Percentiles rank a stretch among this genome's conserved stretches.
These are phyloP conservation scores for Lepus americanus DNA, from an alignment of 2,113 vertebrate species.

Conservation along the genomic window DNA sequence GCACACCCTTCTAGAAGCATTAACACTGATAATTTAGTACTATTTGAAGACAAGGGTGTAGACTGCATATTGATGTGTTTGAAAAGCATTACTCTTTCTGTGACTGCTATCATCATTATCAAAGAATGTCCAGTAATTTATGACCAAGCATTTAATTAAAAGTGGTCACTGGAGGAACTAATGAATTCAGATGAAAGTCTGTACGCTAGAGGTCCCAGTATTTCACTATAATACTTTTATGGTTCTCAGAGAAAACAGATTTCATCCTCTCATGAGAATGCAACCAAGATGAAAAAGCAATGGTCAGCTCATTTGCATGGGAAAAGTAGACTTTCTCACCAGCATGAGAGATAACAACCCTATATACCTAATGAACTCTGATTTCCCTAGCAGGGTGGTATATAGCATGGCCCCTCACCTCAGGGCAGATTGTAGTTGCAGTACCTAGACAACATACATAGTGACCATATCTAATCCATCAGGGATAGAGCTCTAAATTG, in stretches of 20 bases:
- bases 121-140: slow-evolving; percentile 20
- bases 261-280: background rate
- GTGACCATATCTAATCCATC: background rate
- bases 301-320: background rate
- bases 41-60: background rate
- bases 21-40: background rate
- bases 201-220: background rate
- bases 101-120: slow-evolving; percentile 18
- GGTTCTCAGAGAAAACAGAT: slow-evolving; percentile 55
- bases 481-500: slow-evolving; percentile 40
- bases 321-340: slow-evolving; percentile 34
- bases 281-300: slow-evolving; percentile 23
- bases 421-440: background rate
- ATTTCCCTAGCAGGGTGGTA: slow-evolving; percentile 23
- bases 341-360: background rate
- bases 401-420: background rate
- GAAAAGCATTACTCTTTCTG: slow-evolving; percentile 26
- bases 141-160: slow-evolving; percentile 50
- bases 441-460: slow-evolving; percentile 27
- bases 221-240: background rate
- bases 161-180: slow-evolving; percentile 15
- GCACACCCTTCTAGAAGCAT: background rate
- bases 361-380: slow-evolving; percentile 47
- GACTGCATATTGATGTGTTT: background rate
- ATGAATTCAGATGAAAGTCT: slow-evolving; percentile 14